These are phyloP conservation scores for Pyralis farinalis DNA, from an alignment of 2,888 invertebrate genomes.

Conservation along the genomic window DNA sequence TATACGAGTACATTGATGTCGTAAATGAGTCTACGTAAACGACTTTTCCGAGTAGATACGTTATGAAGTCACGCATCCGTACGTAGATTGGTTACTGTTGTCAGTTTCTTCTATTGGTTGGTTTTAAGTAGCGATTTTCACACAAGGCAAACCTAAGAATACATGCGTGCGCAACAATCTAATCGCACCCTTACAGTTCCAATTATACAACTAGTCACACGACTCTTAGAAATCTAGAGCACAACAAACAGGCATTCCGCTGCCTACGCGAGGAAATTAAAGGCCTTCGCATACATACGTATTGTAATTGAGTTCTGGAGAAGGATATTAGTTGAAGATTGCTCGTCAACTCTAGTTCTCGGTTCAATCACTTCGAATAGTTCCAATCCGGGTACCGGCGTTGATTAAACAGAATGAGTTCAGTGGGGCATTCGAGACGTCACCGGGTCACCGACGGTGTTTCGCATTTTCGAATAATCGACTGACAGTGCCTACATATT, in stretches of 20 bases:
- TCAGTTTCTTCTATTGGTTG: no score
- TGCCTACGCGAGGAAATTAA: slow-evolving; percentile 61
- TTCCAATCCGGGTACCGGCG: slow-evolving; percentile 47
- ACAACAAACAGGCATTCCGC: slow-evolving; percentile 19
- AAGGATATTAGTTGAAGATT: slow-evolving; percentile 79
- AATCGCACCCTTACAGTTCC: no score
- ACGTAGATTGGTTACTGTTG: no score
- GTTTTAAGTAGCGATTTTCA: no score
- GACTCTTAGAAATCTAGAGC: neutral
- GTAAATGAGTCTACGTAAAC: no score
- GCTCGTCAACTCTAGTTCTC: slow-evolving; percentile 71
- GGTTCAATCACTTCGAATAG: slow-evolving; percentile 64
- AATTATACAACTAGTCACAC: no score
- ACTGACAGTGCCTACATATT: no score
- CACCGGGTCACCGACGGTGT: neutral
- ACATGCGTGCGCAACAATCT: no score
- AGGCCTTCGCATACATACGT: slow-evolving; percentile 39
- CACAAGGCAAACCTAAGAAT: no score
- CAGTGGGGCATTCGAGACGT: slow-evolving; percentile 58
- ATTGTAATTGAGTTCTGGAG: slow-evolving; percentile 71
- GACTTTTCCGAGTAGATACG: no score
- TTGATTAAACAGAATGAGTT: slow-evolving; percentile 76
- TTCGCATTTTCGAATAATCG: neutral
- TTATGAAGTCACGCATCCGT: no score
- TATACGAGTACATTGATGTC: no score